Evolutionary conservation across 1,140 invertebrate species (phyloP).

Genomic region (Temnothorax longispinosus): DNA sequence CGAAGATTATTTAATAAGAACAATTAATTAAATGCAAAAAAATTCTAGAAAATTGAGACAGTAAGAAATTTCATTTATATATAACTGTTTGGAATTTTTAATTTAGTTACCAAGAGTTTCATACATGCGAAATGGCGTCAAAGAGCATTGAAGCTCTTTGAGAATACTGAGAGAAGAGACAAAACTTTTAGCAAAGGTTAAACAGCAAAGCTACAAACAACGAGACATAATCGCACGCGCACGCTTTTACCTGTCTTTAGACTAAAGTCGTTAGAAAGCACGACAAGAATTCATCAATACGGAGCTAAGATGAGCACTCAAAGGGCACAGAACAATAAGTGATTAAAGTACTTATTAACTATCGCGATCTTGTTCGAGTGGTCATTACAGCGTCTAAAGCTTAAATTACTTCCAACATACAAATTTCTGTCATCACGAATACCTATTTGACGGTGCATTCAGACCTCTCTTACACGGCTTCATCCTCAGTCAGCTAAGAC

Average conservation of each 20-base stretch:
- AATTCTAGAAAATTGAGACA: background rate
- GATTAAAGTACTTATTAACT: slow-evolving; percentile 56
- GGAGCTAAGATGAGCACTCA: slow-evolving; percentile 5
- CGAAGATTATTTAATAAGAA: background rate
- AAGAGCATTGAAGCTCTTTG: background rate
- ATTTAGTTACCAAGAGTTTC: background rate
- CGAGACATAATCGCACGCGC: slow-evolving; percentile 4
- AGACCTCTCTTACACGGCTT: background rate
- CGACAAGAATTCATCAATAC: slow-evolving; percentile 50
- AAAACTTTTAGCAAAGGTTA: slow-evolving; percentile 7
- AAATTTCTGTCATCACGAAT: slow-evolving; percentile 45
- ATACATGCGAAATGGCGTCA: background rate
- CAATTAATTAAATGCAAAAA: background rate
- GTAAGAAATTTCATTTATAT: background rate
- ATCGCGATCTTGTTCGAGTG: slow-evolving; percentile 28
- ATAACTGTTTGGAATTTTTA: background rate
- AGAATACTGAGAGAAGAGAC: background rate
- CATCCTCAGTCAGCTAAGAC: slow-evolving; percentile 6
- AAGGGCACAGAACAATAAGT: slow-evolving; percentile 20
- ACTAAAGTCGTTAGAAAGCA: slow-evolving; percentile 8
- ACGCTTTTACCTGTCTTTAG: slow-evolving; percentile 33
- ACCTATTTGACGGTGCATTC: slow-evolving; percentile 27
- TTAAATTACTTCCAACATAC: slow-evolving; percentile 37
- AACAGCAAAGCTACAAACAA: slow-evolving; percentile 20
- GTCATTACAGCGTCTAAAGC: slow-evolving; percentile 27